Conservation (phyloP, 2,888 invertebrate species). For the Bugulina stolonifera region DNA sequence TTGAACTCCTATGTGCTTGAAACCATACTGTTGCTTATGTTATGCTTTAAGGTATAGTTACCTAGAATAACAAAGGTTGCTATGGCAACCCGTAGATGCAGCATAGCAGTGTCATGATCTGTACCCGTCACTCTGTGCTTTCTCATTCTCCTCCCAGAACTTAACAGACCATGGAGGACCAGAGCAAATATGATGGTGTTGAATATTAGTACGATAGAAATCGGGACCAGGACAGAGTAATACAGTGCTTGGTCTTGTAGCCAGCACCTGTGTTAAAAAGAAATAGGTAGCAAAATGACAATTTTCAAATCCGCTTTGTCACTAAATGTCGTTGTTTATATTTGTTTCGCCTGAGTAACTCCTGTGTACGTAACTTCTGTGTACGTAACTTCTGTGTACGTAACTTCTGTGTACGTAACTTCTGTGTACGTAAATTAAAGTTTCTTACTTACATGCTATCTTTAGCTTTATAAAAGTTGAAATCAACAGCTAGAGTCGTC, state of each 20-base stretch:
- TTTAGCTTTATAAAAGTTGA: slow-evolving; percentile 40
- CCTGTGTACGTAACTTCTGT: too few relatives aligned
- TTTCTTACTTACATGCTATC: slow-evolving; percentile 43
- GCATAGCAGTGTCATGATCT: slow-evolving; percentile 39
- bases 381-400: too few relatives aligned
- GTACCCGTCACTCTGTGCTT: slow-evolving; percentile 53
- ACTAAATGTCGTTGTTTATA: too few relatives aligned
- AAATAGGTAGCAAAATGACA: too few relatives aligned
- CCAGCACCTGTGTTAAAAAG: slow-evolving; percentile 44
- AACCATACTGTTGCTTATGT: too few relatives aligned
- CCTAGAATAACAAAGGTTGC: slow-evolving; percentile 48
- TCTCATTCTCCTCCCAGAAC: slow-evolving; percentile 52
- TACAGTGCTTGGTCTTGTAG: slow-evolving; percentile 42
- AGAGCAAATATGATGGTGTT: slow-evolving; percentile 40
- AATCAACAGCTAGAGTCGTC: slow-evolving; percentile 37
- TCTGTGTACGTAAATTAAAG: too few relatives aligned
- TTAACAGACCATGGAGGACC: slow-evolving; percentile 41
- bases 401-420: too few relatives aligned
- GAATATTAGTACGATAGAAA: slow-evolving; percentile 39
- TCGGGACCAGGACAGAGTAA: slow-evolving; percentile 43
- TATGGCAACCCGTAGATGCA: slow-evolving; percentile 46
- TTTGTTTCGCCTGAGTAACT: too few relatives aligned
- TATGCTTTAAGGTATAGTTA: slow-evolving; percentile 31
- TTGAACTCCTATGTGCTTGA: too few relatives aligned
- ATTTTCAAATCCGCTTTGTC: too few relatives aligned